Evolutionary conservation across 2,797 vertebrate genomes (phyloP).

Genomic region (Myotis daubentonii): DNA sequence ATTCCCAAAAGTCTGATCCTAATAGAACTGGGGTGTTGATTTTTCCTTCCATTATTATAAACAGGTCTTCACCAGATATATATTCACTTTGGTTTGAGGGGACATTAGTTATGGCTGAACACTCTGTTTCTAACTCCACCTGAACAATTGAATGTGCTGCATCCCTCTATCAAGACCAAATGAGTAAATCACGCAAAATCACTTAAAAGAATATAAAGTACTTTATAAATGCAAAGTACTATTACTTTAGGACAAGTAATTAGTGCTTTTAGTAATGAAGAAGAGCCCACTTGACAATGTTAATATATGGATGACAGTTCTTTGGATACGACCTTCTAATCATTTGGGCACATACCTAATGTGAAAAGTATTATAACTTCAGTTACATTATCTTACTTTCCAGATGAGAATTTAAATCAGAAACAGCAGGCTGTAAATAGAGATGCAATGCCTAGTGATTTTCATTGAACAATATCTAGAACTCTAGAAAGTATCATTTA

Average conservation of each 20-base stretch:
- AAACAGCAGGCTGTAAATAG: neutral
- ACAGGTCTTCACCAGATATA: neutral
- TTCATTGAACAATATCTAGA: neutral
- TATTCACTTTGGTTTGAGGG: constrained; percentile 31
- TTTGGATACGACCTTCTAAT: constrained; percentile 60
- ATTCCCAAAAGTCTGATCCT: neutral
- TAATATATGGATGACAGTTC: neutral
- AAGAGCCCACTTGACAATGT: constrained; percentile 46
- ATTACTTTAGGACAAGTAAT: constrained; percentile 65
- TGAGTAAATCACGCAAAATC: constrained; percentile 61
- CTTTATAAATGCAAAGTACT: constrained; percentile 64
- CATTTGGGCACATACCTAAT: constrained; percentile 28
- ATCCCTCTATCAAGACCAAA: constrained; percentile 46
- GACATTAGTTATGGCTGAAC: constrained; percentile 66
- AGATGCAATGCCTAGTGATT: neutral
- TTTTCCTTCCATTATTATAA: neutral
- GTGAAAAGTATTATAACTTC: neutral
- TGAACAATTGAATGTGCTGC: constrained; percentile 51
- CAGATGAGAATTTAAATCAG: neutral
- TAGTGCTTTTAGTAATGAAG: constrained; percentile 59
- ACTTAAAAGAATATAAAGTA: constrained; percentile 42
- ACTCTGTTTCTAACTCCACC: constrained; percentile 52
- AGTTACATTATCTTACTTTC: neutral
- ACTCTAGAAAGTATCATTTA: neutral
- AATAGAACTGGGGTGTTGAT: neutral